Percentiles rank a stretch among this genome's conserved stretches.
phyloP scores from a whole-genome alignment of 1,140 invertebrate genomes.

The Dryas iulia region DNA sequence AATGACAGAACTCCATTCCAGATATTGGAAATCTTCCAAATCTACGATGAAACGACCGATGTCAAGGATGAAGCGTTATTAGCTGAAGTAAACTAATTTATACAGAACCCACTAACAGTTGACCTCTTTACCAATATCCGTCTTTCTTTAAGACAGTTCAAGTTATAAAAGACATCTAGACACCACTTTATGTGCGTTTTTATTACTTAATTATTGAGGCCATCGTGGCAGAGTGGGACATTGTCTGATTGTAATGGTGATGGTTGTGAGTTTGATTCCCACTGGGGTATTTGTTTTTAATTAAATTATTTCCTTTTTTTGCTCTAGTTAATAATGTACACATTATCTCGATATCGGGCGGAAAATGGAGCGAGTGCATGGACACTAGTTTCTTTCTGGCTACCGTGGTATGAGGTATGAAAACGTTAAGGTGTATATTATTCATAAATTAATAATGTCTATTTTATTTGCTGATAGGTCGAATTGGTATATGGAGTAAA shows the following conservation, averaged over 20 bases:
- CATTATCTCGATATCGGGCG: too few relatives aligned
- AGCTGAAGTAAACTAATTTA: conserved; percentile 1
- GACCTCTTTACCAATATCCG: neutral
- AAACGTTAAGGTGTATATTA: too few relatives aligned
- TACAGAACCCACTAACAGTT: neutral
- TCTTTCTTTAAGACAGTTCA: neutral
- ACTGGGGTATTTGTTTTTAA: too few relatives aligned
- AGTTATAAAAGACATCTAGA: neutral
- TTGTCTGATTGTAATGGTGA: too few relatives aligned
- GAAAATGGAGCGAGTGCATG: too few relatives aligned
- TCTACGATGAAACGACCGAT: neutral
- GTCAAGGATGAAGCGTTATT: neutral
- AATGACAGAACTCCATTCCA: neutral
- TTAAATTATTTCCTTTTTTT: too few relatives aligned
- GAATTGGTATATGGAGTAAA: neutral
- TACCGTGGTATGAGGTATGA: too few relatives aligned
- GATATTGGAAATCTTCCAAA: neutral
- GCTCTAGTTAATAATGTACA: too few relatives aligned
- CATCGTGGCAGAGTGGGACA: too few relatives aligned
- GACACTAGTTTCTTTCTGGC: too few relatives aligned
- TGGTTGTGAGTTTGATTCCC: too few relatives aligned
- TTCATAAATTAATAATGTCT: too few relatives aligned
- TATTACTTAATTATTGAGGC: conserved; percentile 1
- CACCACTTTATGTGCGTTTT: neutral
- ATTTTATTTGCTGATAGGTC: neutral